Evolutionary conservation across 2,888 invertebrate species (phyloP), one percentile per base, ranked within the genome.

Genomic region (Bhutanitis thaidina): DNA sequence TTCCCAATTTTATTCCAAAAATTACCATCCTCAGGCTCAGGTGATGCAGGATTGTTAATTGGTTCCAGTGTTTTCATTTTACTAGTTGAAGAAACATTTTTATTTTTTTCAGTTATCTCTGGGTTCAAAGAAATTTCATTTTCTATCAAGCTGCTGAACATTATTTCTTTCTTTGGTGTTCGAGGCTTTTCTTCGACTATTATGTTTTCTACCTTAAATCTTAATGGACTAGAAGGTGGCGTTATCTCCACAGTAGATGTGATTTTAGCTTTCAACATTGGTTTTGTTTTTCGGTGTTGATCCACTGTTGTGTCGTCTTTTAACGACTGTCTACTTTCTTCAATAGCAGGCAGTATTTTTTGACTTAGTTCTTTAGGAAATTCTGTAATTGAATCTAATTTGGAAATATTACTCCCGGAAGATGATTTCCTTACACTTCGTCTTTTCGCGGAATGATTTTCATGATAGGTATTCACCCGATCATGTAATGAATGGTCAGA

Each of bases 1-100:
- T 91, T 90, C 3, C 92, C 93, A 55, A 93, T 92, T 77, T 89
- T 90, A 20, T 90, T 90, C 93, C 93, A 93, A 78, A 93, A 93
- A 67, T 93, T 92, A 9, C 84, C 86, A 55, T 81, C 80, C 1
- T 88, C 89, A 8, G 81, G 80, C 56, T 86, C 88, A 27, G 84
- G 81, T 1, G 86, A 83, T 13, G 60, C 61, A 34, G 64, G 54
- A 48, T 73, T 71, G 48, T 46, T 57, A 3, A n/a, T 30, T 36
- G 66, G 56, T 71, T 77, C 50, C 5, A 1, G 27, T 8, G 8
- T 20, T 20, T 20, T 20, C 5, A 2, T 20, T 27, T 27, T 27
- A 8, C 8, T 27, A 8, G 8, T 27, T 27, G 1, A 4, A 34
- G 7, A 3, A 13, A 34, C 7, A 12, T 5, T 34, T n/a, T 34